Base-by-base conservation (phyloP, 2,797 vertebrate genomes). In the Mus minutoides region DNA sequence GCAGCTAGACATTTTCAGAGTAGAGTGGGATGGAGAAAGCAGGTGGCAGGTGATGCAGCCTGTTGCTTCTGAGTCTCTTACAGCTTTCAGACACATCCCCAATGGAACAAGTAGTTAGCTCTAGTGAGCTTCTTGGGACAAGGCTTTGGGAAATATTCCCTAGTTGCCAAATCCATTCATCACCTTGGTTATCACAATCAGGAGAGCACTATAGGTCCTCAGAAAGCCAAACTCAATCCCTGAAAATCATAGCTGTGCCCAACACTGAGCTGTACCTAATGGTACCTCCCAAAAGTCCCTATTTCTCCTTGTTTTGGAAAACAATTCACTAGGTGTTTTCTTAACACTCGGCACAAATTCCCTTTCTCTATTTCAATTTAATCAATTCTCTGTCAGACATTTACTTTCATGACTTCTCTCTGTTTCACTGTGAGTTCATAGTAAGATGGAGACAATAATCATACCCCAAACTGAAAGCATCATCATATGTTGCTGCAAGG, bases 361-460 rank as follows among this genome's bases (percentile, higher is more conserved):
- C 37, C 21, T 89, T 37, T 58, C 62, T 10, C 56, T 3, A 12
- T 52, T 86, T 90, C 37, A 52, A 54, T 88, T 29, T 37, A 31
- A 95, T 62, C 37, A 86, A 16, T 21, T 82, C 4, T 71, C 11
- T 94, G 75, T 22, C 34, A 71, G 34, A 75, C 1, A 43, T 73
- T 37, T 86, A 29, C 19, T 86, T 91, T n/a, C 2, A 9, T 46
- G 22, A 19, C 17, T 85, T 94, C 54, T 92, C 58, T 75, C 34
- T 92, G 9, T 29, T 90, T 92, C 29, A 49, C 40, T 60, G 11
- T 12, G 11, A 60, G 24, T 83, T 94, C 58, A 69, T 69, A 84
- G 92, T 43, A 88, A 91, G n/a, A 16, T 67, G 46, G 46, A 96
- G 67, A 78, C n/a, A 79, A 90, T 89, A 84, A 49, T 83, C 52